A percentile compares a stretch with the other conserved stretches of the same genome.
phyloP scores from a whole-genome alignment of 2,888 invertebrate species.

The Monoplex corrugatus region DNA sequence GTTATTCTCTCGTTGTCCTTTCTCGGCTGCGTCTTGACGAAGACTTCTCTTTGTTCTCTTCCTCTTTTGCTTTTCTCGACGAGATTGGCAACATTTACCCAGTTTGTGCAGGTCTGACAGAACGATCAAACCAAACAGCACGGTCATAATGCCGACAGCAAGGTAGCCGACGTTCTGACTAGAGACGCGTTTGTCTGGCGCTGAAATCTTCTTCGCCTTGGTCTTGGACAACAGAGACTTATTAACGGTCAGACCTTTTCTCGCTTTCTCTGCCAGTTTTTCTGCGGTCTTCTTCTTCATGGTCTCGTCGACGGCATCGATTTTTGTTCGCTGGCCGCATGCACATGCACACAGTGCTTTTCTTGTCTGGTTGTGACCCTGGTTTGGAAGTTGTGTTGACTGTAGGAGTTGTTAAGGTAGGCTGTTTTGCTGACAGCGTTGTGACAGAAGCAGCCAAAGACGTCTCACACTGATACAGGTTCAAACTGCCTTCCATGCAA shows the following conservation, averaged over 20 bases:
- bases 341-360: no score
- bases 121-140: background rate
- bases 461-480: no score
- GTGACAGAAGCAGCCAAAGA: no score
- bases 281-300: background rate
- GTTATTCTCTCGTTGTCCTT: no score
- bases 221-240: background rate
- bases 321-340: no score
- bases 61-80: background rate
- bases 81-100: background rate
- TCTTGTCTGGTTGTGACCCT: no score
- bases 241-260: background rate
- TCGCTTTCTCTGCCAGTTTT: background rate
- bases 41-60: background rate
- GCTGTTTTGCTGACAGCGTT: no score
- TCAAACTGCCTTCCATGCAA: no score
- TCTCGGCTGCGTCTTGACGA: no score
- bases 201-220: background rate
- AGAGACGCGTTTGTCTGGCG: background rate
- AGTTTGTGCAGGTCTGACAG: background rate
- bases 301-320: background rate
- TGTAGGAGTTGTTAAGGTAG: no score
- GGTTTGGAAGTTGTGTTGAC: no score
- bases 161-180: background rate
- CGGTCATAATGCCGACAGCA: background rate